These are phyloP conservation scores for Protobothrops flavoviridis DNA, from an alignment of 2,113 vertebrate species.

Conservation along the genomic window DNA sequence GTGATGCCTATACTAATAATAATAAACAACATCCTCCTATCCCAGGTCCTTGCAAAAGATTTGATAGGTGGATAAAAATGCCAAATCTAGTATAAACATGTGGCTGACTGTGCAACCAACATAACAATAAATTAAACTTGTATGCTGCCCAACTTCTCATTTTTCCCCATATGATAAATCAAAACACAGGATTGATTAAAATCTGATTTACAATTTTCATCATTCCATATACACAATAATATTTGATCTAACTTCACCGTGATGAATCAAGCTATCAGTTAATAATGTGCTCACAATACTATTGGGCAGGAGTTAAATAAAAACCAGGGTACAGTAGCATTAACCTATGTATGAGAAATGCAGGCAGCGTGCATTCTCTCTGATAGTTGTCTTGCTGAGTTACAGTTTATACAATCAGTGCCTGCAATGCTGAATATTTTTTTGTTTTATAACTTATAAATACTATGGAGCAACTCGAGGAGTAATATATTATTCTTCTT, in stretches of 20 bases:
- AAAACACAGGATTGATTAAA: neutral
- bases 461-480: neutral
- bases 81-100: neutral
- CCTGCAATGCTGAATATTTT: neutral
- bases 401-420: neutral
- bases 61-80: neutral
- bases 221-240: neutral
- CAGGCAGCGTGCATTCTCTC: neutral
- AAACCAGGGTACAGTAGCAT: neutral
- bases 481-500: neutral
- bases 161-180: neutral
- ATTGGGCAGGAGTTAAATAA: neutral
- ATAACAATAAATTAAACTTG: neutral
- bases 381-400: neutral
- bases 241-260: neutral
- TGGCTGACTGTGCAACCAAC: neutral
- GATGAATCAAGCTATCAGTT: neutral
- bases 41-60: neutral
- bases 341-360: neutral
- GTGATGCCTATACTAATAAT: neutral
- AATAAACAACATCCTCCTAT: neutral
- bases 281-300: neutral
- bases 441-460: neutral
- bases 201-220: neutral
- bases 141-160: neutral